phyloP scores from a whole-genome alignment of 2,113 vertebrate species.

The Zootoca vivipara region DNA sequence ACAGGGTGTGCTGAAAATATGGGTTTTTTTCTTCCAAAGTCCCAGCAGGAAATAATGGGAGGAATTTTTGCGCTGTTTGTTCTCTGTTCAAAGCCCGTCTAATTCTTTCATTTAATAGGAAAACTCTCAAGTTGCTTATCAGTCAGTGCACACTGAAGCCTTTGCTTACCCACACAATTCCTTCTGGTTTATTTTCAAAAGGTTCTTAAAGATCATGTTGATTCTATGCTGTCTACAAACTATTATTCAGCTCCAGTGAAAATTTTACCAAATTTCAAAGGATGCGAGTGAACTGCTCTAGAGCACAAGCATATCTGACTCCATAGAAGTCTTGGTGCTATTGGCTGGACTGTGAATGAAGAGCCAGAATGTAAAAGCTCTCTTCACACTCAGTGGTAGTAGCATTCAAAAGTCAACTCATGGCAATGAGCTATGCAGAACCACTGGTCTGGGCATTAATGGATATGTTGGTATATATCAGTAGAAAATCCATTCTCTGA shows the following conservation, averaged over 20 bases:
- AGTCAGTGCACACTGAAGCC: not conserved
- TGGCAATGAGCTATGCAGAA: not conserved
- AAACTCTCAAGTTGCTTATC: slow-evolving; percentile 8
- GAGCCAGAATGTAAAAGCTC: not conserved
- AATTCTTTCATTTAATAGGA: not conserved
- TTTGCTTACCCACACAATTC: not conserved
- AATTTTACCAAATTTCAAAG: not conserved
- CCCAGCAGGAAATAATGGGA: not conserved
- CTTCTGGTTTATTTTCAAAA: slow-evolving; percentile 13
- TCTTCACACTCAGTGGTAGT: not conserved
- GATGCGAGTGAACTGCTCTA: not conserved
- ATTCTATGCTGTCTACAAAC: slow-evolving; percentile 1
- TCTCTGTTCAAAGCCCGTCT: not conserved
- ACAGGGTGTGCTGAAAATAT: not conserved
- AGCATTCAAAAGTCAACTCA: not conserved
- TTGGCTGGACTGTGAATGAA: not conserved
- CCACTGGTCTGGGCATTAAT: not conserved
- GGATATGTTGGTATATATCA: not conserved
- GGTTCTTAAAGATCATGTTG: slow-evolving; percentile 2
- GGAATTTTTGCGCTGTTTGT: not conserved
- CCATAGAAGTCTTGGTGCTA: not conserved
- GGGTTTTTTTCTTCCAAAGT: not conserved
- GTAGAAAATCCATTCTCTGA: not conserved
- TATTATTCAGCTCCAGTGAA: not conserved
- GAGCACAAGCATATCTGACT: not conserved